Percentiles rank a stretch among this genome's conserved stretches.
Conservation (phyloP, 2,888 invertebrate genomes). For the Phrixothrix hirtus region DNA sequence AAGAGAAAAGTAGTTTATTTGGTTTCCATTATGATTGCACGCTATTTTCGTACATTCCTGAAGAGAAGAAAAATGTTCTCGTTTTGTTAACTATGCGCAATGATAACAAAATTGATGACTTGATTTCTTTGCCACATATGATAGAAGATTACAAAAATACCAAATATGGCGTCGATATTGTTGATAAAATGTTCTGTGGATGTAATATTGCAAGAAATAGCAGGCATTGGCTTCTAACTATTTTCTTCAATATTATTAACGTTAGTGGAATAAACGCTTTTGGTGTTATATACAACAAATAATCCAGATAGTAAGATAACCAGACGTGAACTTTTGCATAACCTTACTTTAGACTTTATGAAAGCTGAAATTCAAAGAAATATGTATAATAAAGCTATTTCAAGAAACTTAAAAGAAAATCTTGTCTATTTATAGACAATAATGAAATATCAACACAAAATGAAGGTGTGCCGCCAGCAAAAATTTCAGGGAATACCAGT, state of each 20-base stretch:
- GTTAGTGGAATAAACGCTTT: constrained; percentile 5
- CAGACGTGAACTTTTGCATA: constrained; percentile 2
- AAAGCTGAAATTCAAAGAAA: not conserved
- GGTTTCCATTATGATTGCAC: constrained; percentile 5
- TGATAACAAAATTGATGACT: constrained; percentile 2
- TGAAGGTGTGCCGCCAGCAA: too few species aligned
- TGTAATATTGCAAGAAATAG: constrained; percentile 5
- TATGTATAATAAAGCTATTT: not conserved
- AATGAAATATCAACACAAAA: too few species aligned
- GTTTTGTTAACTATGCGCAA: constrained; percentile 13
- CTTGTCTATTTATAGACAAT: too few species aligned
- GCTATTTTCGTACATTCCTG: constrained; percentile 7
- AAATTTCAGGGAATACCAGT: too few species aligned
- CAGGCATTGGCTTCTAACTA: constrained; percentile 1
- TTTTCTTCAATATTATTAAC: constrained; percentile 1
- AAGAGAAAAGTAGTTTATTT: not conserved
- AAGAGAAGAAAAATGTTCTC: constrained; percentile 7
- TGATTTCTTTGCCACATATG: not conserved
- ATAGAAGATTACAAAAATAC: constrained; percentile 3
- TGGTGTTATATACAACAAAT: constrained; percentile 2
- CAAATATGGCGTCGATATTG: constrained; percentile 9
- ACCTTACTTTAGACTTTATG: constrained; percentile 3
- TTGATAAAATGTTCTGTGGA: not conserved
- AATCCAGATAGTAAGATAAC: not conserved
- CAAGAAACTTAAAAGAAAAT: constrained; percentile 2